Evolutionary conservation across 2,888 invertebrate species (phyloP), one percentile per base, ranked within the genome.

Genomic region (Litoditis marina): DNA sequence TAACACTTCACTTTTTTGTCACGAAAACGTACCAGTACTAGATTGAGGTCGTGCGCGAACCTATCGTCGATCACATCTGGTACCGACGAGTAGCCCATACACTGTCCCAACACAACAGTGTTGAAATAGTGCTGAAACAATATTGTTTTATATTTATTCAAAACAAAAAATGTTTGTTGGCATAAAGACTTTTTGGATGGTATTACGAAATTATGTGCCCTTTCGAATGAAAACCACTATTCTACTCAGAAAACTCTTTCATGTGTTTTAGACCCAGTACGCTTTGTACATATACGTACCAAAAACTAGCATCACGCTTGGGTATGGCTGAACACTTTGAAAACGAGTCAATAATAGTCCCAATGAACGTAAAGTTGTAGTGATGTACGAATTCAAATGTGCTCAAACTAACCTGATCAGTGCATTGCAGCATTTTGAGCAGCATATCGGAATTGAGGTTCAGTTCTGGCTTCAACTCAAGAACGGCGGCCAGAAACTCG

Each of bases 51-150:
- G 34, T 55, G 51, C 8, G 74, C 73, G 55, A 79, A 76, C 28
- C 65, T 60, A 3, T 74, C 73, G 54, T 72, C 70, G 44, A 80
- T 69, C 47, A 68, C 68, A 13, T 68, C 63, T 2, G 76, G 73
- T 8, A 72, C 60, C 47, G 68, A 59, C 2, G 77, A 66, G 56
- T 79, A 76, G 1, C 79, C 78, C 62, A 81, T 73, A 8, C 70
- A 75, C 34, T 77, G 76, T 27, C 76, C 74, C 8, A 81, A 68
- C 5, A 81, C 69, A 27, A 81, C 74, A 1, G 80, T 70, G 34
- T 75, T 68, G 66, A 80, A 81, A 60, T 81, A 81, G 52, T 80
- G 75, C 71, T 73, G 50, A 59, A 67, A 28, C n/a, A 0, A 44
- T n/a, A n/a, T n/a, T n/a, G n/a, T n/a, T n/a, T n/a, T n/a, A n/a